Base-by-base conservation (phyloP, 35 echinoderm and acorn worm genomes). In the Apostichopus californicus region DNA sequence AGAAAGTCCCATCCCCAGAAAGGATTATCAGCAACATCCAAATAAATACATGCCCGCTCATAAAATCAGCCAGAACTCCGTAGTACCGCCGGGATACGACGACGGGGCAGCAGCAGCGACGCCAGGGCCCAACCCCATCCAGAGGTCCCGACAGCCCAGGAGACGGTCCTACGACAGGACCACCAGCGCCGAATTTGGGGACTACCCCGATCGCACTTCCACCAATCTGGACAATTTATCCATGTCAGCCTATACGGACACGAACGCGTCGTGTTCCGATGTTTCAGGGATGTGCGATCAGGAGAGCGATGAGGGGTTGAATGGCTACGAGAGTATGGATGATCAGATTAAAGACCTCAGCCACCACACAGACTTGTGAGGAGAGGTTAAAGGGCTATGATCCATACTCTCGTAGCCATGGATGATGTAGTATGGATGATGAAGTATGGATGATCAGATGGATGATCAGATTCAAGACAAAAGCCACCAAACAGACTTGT, bases 211-310 rank as follows among this genome's bases (percentile, higher is more conserved):
- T 17, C 92, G 92, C 9, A 88, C 93, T 7, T 93, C 93, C n/a
- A 73, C 95, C 21, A 92, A 99, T 70, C 87, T 99, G 88, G 97
- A 99, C 83, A 95, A 95, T 59, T 54, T 96, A n/a, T 96, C 97
- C 1, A 95, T 99, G 93, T 99, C 97, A 8, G 92, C 94, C 20
- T 99, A 99, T 73, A 96, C 95, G 5, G 91, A 92, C 90, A 96
- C 97, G 73, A 99, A 96, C 54, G 97, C 92, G 5, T 99, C 97
- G 0, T 99, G 97, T 79, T 99, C 97, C 0, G 97, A 99, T 52
- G 93, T 99, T 5, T 99, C 97, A 0, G 97, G 93, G 3, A 56
- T 96, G 89, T 98, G 94, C 71, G 97, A 96, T 8, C 97, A 95
- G 3, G 97, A 99, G 28, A 96, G 93, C 23, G 12, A 61, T 61